Evolutionary conservation across 2,113 vertebrate genomes (phyloP).

Genomic region (Phoxinus phoxinus): DNA sequence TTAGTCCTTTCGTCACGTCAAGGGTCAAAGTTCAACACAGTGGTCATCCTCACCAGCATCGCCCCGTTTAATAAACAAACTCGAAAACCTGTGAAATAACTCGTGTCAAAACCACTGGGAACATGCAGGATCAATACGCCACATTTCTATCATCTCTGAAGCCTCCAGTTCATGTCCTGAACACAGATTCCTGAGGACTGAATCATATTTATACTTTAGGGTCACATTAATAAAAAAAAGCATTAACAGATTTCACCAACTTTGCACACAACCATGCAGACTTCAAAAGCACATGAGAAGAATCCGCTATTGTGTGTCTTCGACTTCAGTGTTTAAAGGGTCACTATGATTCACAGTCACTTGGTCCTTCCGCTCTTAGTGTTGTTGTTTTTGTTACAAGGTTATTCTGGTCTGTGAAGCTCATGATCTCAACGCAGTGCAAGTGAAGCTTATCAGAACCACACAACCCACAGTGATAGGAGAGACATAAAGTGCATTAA

Average conservation of each 20-base stretch:
- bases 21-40: slow-evolving; percentile 9
- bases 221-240: neutral
- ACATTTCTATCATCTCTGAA: neutral
- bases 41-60: slow-evolving; percentile 17
- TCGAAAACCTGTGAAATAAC: neutral
- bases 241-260: neutral
- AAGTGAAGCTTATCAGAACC: neutral
- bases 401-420: neutral
- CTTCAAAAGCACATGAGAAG: neutral
- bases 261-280: neutral
- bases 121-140: neutral
- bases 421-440: neutral
- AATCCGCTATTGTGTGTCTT: neutral
- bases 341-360: neutral
- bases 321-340: neutral
- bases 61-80: neutral
- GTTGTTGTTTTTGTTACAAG: neutral
- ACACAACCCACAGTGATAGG: neutral
- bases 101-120: neutral
- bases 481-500: neutral
- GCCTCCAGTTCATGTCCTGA: neutral
- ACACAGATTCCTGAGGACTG: neutral
- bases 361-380: neutral
- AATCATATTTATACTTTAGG: neutral
- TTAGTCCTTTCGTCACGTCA: neutral